Conservation (phyloP, 2,888 invertebrate genomes). For the Atethmia centrago region DNA sequence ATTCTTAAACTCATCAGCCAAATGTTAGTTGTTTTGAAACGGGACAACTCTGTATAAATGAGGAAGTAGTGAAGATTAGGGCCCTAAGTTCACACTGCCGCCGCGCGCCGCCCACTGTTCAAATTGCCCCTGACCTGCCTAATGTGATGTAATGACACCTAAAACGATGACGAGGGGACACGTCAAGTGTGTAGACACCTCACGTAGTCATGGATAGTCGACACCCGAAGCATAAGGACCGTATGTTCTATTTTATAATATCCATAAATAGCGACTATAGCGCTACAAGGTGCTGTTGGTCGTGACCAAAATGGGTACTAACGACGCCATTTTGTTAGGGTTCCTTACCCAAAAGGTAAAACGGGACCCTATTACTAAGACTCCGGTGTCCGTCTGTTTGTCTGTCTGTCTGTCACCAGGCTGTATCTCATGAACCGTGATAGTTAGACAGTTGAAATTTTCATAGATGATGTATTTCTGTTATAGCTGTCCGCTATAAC, state of each 20-base stretch:
- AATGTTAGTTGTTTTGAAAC: not conserved
- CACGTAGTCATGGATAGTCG: not conserved
- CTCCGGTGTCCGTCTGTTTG: no score
- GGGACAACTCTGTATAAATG: constrained; percentile 2
- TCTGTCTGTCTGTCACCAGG: no score
- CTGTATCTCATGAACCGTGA: no score
- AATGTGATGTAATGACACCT: constrained; percentile 57
- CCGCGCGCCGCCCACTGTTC: constrained; percentile 28
- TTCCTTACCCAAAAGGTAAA: no score
- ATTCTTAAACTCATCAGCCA: not conserved
- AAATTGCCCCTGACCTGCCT: constrained; percentile 64
- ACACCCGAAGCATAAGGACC: not conserved
- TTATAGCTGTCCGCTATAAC: no score
- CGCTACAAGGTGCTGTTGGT: not conserved
- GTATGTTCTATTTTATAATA: not conserved
- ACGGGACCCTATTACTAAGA: no score
- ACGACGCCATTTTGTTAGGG: not conserved
- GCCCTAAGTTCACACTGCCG: constrained; percentile 57
- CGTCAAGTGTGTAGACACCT: constrained; percentile 23
- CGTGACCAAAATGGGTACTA: not conserved
- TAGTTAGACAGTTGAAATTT: no score
- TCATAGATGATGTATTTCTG: no score
- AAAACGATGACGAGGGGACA: constrained; percentile 50
- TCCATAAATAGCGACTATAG: not conserved
- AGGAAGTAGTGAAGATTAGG: constrained; percentile 60